Evolutionary conservation across 2,113 vertebrate species (phyloP).

Genomic region (Mustelus asterias): DNA sequence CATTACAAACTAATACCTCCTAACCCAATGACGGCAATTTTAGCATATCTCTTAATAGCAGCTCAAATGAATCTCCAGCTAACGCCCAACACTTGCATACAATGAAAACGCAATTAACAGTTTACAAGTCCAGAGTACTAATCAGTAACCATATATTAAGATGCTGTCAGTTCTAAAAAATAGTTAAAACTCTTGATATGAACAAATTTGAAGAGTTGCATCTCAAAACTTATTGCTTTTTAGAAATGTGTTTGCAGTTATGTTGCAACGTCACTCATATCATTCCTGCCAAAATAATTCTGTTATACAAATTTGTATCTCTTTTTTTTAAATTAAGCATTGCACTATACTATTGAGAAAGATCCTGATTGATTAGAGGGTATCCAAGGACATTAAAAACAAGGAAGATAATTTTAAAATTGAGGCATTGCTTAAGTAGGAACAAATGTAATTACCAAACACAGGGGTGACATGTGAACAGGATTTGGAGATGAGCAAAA

Average conservation of each 20-base stretch:
- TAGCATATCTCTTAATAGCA: too few relatives aligned
- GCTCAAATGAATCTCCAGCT: too few relatives aligned
- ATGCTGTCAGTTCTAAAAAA: not conserved
- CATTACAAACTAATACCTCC: too few relatives aligned
- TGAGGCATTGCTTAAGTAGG: not conserved
- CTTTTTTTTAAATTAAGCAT: not conserved
- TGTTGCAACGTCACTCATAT: not conserved
- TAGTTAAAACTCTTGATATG: not conserved
- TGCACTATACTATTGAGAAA: not conserved
- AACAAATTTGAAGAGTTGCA: not conserved
- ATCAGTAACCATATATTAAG: not conserved
- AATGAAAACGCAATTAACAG: too few relatives aligned
- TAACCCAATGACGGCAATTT: too few relatives aligned
- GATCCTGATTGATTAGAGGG: not conserved
- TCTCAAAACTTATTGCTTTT: too few relatives aligned
- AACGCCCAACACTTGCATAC: too few relatives aligned
- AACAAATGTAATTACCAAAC: not conserved
- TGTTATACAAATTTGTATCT: not conserved
- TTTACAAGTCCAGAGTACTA: not conserved
- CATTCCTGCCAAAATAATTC: not conserved
- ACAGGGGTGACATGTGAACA: not conserved
- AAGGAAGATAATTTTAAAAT: not conserved
- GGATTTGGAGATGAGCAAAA: not conserved
- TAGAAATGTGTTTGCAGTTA: too few relatives aligned
- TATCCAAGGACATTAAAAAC: not conserved